A percentile compares a stretch with the other conserved stretches of the same genome.
Evolutionary conservation across 2,888 invertebrate species (phyloP).

Genomic region (Neocrepidodera transversa): DNA sequence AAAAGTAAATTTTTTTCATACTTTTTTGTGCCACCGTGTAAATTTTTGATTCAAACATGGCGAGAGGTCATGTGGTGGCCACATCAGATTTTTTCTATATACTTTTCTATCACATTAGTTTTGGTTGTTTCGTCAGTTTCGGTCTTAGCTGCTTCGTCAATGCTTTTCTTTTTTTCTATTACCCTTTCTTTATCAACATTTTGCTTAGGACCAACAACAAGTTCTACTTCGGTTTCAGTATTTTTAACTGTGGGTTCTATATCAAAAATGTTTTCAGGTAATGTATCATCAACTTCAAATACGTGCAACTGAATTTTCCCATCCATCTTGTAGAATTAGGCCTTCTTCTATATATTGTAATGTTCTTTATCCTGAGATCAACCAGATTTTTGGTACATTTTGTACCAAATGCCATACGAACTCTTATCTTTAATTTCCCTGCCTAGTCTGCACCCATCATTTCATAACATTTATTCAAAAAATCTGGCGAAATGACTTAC

Average conservation of each 20-base stretch:
- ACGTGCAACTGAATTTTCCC: constrained; percentile 8
- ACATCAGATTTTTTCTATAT: too few relatives aligned
- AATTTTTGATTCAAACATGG: too few relatives aligned
- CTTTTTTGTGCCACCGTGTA: too few relatives aligned
- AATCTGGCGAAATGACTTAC: not conserved
- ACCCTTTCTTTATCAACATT: not conserved
- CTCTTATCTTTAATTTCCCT: constrained; percentile 6
- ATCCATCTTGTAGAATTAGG: constrained; percentile 6
- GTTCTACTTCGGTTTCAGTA: not conserved
- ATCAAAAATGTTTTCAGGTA: not conserved
- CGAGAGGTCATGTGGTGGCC: too few relatives aligned
- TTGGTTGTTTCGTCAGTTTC: not conserved
- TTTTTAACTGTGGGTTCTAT: too few relatives aligned
- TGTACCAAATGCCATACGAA: constrained; percentile 3
- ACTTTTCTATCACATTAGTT: not conserved
- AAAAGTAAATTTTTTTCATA: too few relatives aligned
- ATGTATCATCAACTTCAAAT: not conserved
- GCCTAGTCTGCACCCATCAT: not conserved
- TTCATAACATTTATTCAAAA: not conserved
- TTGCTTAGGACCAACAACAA: not conserved
- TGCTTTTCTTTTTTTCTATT: not conserved
- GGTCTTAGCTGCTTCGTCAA: too few relatives aligned
- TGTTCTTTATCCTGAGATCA: constrained; percentile 4
- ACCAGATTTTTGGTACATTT: constrained; percentile 11
- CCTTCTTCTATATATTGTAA: constrained; percentile 10